These are phyloP conservation scores for Etheostoma perlongum DNA, from an alignment of 2,797 vertebrate species.

Conservation along the genomic window DNA sequence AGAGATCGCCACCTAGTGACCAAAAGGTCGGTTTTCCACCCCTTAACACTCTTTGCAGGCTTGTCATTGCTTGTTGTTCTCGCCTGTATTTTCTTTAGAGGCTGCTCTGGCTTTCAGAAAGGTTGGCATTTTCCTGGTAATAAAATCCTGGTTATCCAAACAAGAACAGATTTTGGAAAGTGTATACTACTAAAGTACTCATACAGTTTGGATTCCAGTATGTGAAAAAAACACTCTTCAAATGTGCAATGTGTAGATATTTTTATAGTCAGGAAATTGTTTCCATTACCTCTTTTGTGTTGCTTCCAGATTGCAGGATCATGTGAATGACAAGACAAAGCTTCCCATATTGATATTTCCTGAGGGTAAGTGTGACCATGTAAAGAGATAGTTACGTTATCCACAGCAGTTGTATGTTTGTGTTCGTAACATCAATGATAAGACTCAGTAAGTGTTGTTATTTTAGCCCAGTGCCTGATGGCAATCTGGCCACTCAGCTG, in stretches of 20 bases:
- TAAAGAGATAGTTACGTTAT: slow-evolving; percentile 13
- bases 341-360: slow-evolving; percentile 98
- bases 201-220: slow-evolving; percentile 13
- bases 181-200: slow-evolving; percentile 29
- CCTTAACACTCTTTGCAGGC: background rate
- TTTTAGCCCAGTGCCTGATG: slow-evolving; percentile 24
- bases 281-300: slow-evolving; percentile 53
- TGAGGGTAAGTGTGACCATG: slow-evolving; percentile 88
- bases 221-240: slow-evolving; percentile 15
- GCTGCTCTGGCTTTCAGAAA: slow-evolving; percentile 1
- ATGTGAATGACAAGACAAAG: slow-evolving; percentile 92
- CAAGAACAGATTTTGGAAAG: slow-evolving; percentile 43
- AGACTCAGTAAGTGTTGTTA: slow-evolving; percentile 13
- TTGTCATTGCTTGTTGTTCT: slow-evolving; percentile 18
- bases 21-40: slow-evolving; percentile 85
- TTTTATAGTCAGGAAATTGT: slow-evolving; percentile 18
- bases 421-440: slow-evolving; percentile 44
- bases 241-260: slow-evolving; percentile 23
- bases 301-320: slow-evolving; percentile 90
- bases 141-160: slow-evolving; percentile 20
- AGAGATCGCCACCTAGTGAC: slow-evolving; percentile 97
- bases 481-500: slow-evolving; percentile 15
- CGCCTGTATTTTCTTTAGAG: slow-evolving; percentile 14
- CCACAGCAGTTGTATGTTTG: slow-evolving; percentile 15
- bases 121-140: slow-evolving; percentile 46